phyloP scores from a whole-genome alignment of 2,113 vertebrate genomes.

The Tympanuchus pallidicinctus region DNA sequence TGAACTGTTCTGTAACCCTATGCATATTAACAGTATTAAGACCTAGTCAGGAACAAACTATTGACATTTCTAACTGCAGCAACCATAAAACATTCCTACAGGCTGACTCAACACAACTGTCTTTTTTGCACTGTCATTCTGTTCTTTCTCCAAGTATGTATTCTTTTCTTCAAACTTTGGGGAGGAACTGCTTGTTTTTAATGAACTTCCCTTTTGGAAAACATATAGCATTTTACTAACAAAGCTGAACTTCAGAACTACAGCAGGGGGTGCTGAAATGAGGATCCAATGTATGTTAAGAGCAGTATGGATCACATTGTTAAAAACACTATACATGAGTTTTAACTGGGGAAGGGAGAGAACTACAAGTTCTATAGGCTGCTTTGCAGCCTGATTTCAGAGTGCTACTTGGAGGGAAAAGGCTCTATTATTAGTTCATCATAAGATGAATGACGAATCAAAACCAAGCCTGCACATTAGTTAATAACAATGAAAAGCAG shows the following conservation, averaged over 20 bases:
- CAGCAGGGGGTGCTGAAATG: background rate
- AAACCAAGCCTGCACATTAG: constrained; percentile 36
- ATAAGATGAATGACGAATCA: constrained; percentile 64
- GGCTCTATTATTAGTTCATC: constrained; percentile 62
- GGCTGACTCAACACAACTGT: background rate
- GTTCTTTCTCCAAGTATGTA: background rate
- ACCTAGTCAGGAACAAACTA: background rate
- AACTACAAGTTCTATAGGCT: background rate
- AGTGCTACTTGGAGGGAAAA: constrained; percentile 11
- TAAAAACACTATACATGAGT: constrained; percentile 10
- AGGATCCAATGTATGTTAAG: background rate
- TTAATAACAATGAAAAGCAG: constrained; percentile 40
- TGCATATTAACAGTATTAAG: background rate
- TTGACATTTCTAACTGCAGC: background rate
- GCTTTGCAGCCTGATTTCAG: constrained; percentile 47
- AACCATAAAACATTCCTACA: background rate
- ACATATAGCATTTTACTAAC: background rate
- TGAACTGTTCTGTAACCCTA: background rate
- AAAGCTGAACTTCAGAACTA: background rate
- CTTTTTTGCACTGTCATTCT: background rate
- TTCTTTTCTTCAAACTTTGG: background rate
- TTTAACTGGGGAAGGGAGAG: background rate
- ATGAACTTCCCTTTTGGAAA: background rate
- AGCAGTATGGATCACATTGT: background rate
- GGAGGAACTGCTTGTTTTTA: background rate